Percentiles rank a stretch among this genome's conserved stretches.
phyloP scores from a whole-genome alignment of 2,888 invertebrate species.

The Tethea ocularis region DNA sequence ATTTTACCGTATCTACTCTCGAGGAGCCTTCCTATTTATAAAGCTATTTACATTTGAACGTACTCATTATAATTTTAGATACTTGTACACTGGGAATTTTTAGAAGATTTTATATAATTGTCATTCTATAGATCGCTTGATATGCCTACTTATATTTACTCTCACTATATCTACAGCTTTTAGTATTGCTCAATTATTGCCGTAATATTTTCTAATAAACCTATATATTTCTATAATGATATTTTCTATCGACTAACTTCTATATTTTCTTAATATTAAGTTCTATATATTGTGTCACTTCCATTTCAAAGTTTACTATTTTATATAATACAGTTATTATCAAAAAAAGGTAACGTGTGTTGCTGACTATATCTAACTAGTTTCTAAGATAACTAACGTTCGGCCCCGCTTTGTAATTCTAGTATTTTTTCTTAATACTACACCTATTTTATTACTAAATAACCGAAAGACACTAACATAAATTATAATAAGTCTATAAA shows the following conservation, averaged over 20 bases:
- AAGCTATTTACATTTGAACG: slow-evolving; percentile 30
- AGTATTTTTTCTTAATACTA: not conserved
- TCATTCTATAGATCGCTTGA: not conserved
- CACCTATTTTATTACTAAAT: too few relatives aligned
- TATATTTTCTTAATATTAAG: not conserved
- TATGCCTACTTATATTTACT: not conserved
- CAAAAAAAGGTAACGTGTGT: not conserved
- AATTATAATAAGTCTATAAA: too few relatives aligned
- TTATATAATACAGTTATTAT: not conserved
- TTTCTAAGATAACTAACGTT: not conserved
- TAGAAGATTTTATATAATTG: slow-evolving; percentile 2
- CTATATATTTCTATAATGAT: not conserved
- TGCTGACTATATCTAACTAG: not conserved
- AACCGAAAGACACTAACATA: too few relatives aligned
- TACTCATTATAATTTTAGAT: slow-evolving; percentile 10
- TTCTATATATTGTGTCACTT: not conserved
- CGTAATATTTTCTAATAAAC: not conserved
- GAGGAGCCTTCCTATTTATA: slow-evolving; percentile 42
- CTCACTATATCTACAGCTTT: not conserved
- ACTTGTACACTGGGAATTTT: slow-evolving; percentile 6
- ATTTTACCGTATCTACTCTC: slow-evolving; percentile 48
- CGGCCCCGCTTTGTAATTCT: not conserved
- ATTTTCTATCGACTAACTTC: not conserved
- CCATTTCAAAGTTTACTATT: not conserved
- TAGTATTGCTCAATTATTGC: not conserved